Conservation (phyloP, 1,140 invertebrate species). For the Platorchestia sp. region DNA sequence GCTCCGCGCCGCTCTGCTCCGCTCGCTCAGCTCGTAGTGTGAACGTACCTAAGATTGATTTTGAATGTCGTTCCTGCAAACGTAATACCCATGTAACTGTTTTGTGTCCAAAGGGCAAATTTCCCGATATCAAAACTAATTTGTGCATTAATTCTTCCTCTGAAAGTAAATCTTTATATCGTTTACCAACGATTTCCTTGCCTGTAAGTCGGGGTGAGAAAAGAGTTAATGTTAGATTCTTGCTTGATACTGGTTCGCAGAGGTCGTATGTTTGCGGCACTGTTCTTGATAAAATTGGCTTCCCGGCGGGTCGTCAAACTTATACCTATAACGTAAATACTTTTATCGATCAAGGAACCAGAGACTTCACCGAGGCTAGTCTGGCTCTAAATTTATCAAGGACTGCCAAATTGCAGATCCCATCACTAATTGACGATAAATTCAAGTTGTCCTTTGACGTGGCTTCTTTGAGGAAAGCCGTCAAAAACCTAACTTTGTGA, state of each 20-base stretch:
- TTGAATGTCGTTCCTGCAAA: too few relatives aligned
- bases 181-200: too few relatives aligned
- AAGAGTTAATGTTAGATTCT: neutral
- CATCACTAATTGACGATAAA: neutral
- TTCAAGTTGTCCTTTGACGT: neutral
- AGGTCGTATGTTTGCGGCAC: neutral
- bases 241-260: neutral
- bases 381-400: neutral
- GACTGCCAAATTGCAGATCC: neutral
- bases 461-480: neutral
- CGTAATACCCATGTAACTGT: too few relatives aligned
- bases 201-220: too few relatives aligned
- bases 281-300: neutral
- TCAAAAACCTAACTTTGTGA: neutral
- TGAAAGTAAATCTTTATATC: too few relatives aligned
- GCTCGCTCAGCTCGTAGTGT: too few relatives aligned
- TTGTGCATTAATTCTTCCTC: too few relatives aligned
- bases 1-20: too few relatives aligned
- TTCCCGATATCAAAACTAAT: too few relatives aligned
- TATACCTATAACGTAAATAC: neutral
- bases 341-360: neutral
- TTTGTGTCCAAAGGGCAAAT: too few relatives aligned
- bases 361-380: neutral
- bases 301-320: neutral
- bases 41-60: too few relatives aligned